phyloP scores from a whole-genome alignment of 37 sponge, comb jelly and placozoan species.

The Petrosia ficiformis region DNA sequence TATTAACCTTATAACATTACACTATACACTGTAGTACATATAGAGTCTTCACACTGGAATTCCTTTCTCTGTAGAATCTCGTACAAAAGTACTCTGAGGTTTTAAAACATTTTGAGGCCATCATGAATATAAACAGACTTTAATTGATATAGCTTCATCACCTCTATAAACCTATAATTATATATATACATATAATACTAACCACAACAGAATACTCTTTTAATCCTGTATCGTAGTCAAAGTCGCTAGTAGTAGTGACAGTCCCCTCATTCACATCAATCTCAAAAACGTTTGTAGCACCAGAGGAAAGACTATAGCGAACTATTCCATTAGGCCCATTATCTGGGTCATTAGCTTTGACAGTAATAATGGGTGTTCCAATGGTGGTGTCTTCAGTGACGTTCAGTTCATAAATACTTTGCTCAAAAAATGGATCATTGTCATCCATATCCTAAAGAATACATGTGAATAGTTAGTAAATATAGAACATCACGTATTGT shows the following conservation, averaged over 20 bases:
- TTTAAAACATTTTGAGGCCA: too few species aligned
- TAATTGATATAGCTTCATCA: too few species aligned
- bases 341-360: constrained; percentile 31
- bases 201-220: constrained; percentile 33
- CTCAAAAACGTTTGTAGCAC: background rate
- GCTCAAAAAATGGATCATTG: constrained; percentile 14
- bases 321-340: constrained; percentile 5
- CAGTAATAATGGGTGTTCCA: background rate
- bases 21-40: too few species aligned
- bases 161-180: too few species aligned
- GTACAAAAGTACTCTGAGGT: too few species aligned
- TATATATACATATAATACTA: too few species aligned
- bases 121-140: too few species aligned
- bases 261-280: constrained; percentile 13
- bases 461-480: background rate
- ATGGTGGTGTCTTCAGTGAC: constrained; percentile 21
- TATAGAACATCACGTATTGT: too few species aligned
- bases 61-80: too few species aligned
- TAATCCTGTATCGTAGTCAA: constrained; percentile 29
- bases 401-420: constrained; percentile 8
- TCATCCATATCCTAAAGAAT: constrained; percentile 44
- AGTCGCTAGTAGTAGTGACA: constrained; percentile 3
- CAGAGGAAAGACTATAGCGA: constrained; percentile 9
- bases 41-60: too few species aligned
- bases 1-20: too few species aligned